Base-by-base conservation (phyloP, 2,113 vertebrate genomes). In the Petroica traversi region DNA sequence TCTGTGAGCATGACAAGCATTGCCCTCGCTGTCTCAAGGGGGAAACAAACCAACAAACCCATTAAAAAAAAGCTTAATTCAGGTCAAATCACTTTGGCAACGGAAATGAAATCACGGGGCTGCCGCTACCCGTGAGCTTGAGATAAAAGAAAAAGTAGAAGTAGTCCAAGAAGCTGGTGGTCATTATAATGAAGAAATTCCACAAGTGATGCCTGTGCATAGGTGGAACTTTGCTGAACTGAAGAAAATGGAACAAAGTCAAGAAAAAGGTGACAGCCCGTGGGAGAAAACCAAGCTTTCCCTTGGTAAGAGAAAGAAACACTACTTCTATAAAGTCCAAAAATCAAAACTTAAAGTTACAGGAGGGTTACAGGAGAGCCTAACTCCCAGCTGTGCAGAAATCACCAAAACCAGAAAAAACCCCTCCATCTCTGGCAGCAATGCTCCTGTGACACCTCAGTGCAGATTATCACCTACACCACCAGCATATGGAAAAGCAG, bases 191-290 rank as follows among this genome's bases (percentile, higher is more conserved):
- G 66, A 83, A 85, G 92, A 95, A 58, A 92, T 97, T 66, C 93
- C 96, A 49, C 75, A 95, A 14, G 63, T 96, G 33, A 83, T 97
- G 36, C 91, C 95, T 34, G 2, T 93, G 24, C 62, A 94, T 59
- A 46, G 72, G n/a, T 49, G 38, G 4, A 26, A 23, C 28, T 26
- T 75, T 17, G 33, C 33, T 63, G 57, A 69, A 14, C 22, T 61
- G 49, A 41, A 97, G 91, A 88, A 88, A 71, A 34, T 7, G 4
- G 24, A 88, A 48, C 48, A 16, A 52, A 87, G 11, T 29, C 13
- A 61, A 73, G 36, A 16, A 57, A 54, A 78, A 92, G 24, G 28
- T 12, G 23, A 25, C 10, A 57, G 25, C 6, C 5, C 16, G 19
- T 34, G 28, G 4, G 26, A 76, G 46, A 91, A 95, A 86, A 57